Evolutionary conservation across 2,113 vertebrate species (phyloP).

Genomic region (Rissa tridactyla): DNA sequence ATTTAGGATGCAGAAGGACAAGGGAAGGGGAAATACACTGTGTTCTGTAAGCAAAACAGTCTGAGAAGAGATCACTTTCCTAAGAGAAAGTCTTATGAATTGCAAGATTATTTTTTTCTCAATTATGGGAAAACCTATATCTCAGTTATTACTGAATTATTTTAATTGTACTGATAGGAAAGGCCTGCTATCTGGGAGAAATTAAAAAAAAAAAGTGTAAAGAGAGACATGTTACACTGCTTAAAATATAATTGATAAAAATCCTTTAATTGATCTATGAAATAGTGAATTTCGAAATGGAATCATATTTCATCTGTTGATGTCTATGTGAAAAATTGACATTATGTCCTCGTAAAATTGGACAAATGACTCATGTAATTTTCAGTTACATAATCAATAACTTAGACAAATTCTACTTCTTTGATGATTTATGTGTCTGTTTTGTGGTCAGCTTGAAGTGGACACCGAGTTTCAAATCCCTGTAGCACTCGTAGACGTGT

Average conservation of each 20-base stretch:
- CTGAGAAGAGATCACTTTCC: neutral
- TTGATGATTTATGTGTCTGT: constrained; percentile 88
- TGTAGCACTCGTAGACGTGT: neutral
- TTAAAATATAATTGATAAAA: constrained; percentile 70
- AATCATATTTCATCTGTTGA: constrained; percentile 75
- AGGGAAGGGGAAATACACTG: neutral
- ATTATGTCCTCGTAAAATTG: constrained; percentile 82
- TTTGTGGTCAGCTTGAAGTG: constrained; percentile 69
- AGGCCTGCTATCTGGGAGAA: neutral
- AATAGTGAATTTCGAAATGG: constrained; percentile 66
- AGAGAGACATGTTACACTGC: neutral
- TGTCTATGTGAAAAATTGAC: constrained; percentile 78
- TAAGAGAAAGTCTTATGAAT: neutral
- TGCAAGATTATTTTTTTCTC: neutral
- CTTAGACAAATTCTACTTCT: constrained; percentile 91
- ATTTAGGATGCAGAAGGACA: neutral
- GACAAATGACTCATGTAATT: constrained; percentile 95
- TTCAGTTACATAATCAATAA: constrained; percentile 94
- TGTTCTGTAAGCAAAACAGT: neutral
- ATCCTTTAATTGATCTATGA: constrained; percentile 70
- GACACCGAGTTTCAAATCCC: constrained; percentile 65
- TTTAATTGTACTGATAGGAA: neutral
- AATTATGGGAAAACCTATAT: neutral
- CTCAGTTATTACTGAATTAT: neutral
- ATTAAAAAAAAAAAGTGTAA: neutral